These are phyloP conservation scores for Tokudaia tokunoshimensis DNA, from an alignment of 2,797 vertebrate genomes.

Conservation along the genomic window DNA sequence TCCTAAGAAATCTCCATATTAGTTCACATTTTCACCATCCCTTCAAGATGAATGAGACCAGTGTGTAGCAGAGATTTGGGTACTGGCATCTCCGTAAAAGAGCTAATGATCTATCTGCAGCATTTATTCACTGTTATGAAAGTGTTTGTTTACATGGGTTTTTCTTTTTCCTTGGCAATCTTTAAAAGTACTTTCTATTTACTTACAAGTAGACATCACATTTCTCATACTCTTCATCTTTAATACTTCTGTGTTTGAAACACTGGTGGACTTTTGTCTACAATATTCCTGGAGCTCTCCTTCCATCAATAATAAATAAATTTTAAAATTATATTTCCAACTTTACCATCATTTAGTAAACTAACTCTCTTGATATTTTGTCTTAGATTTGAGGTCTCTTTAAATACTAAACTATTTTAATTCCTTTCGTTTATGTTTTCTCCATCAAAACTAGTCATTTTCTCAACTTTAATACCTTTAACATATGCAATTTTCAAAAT, in stretches of 20 bases:
- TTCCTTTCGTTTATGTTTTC: not conserved
- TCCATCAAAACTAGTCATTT: not conserved
- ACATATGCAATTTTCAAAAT: not conserved
- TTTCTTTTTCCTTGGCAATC: not conserved
- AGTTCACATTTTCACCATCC: not conserved
- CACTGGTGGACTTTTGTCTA: not conserved
- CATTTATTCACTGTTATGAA: not conserved
- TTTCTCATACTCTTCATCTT: not conserved
- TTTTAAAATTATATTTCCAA: not conserved
- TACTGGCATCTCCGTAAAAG: not conserved
- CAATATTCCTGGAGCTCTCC: not conserved
- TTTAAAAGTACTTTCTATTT: conserved; percentile 7
- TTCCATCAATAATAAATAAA: not conserved
- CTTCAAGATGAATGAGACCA: not conserved
- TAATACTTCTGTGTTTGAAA: not conserved
- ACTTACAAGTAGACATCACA: not conserved
- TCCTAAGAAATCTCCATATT: not conserved
- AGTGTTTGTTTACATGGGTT: not conserved
- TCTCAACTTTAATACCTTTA: not conserved
- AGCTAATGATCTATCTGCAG: not conserved
- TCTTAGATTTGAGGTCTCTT: not conserved
- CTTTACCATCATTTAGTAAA: not conserved
- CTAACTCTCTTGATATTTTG: not conserved
- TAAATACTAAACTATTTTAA: not conserved
- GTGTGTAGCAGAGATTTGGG: not conserved